A percentile compares a stretch with the other conserved stretches of the same genome.
phyloP scores from a whole-genome alignment of 1,140 invertebrate genomes.

The Armadillidium nasatum region DNA sequence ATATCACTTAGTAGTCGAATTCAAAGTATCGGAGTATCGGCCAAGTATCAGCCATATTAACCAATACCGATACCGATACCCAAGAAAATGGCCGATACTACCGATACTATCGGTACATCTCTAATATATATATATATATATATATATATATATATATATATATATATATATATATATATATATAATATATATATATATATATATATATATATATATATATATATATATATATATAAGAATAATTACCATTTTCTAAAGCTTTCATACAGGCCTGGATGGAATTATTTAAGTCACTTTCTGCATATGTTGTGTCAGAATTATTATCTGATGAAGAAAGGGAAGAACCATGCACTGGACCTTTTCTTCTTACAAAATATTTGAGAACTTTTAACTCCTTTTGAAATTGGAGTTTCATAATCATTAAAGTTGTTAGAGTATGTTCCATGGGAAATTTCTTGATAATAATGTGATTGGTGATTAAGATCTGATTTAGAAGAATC shows the following conservation, averaged over 20 bases:
- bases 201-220: constrained; percentile 1
- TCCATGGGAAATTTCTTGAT: not conserved
- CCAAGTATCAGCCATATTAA: no score
- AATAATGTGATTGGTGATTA: not conserved
- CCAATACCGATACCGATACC: no score
- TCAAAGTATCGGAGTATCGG: no score
- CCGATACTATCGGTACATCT: no score
- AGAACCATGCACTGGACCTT: constrained; percentile 8
- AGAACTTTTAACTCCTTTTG: not conserved
- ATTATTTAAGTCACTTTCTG: constrained; percentile 45
- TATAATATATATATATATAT: not conserved
- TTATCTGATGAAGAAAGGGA: constrained; percentile 46
- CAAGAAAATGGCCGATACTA: no score
- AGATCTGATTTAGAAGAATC: no score
- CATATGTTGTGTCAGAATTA: constrained; percentile 47
- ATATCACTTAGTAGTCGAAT: no score
- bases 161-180: constrained; percentile 5
- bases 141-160: not conserved
- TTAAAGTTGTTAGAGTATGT: not conserved
- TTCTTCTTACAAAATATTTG: not conserved
- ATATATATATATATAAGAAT: not conserved
- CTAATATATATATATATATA: not conserved
- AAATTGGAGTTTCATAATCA: not conserved
- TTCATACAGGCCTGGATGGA: constrained; percentile 30
- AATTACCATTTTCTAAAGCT: constrained; percentile 38